These are phyloP conservation scores for Anguilla anguilla DNA, from an alignment of 2,797 vertebrate genomes.

Conservation along the genomic window DNA sequence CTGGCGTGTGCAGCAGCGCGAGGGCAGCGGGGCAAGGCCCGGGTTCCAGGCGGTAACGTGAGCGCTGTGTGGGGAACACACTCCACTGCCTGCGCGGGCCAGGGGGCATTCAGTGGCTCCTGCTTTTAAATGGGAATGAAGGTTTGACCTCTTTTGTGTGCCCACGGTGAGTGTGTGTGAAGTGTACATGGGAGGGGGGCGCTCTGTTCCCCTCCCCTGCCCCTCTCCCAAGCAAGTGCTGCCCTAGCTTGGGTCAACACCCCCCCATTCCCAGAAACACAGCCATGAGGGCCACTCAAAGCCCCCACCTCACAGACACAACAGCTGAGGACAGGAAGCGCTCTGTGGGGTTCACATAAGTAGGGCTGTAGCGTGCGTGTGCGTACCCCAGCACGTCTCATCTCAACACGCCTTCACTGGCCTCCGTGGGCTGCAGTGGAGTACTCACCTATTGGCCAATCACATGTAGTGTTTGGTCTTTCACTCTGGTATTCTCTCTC, in stretches of 20 bases:
- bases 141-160: constrained; percentile 51
- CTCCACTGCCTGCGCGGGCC: constrained; percentile 28
- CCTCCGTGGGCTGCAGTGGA: neutral
- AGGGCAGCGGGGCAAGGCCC: neutral
- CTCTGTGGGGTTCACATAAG: neutral
- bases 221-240: constrained; percentile 14
- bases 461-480: neutral
- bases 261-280: neutral
- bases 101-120: constrained; percentile 38
- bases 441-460: neutral
- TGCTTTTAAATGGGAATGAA: constrained; percentile 38
- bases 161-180: constrained; percentile 53
- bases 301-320: neutral
- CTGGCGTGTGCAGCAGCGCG: neutral
- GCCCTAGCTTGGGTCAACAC: neutral
- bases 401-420: neutral
- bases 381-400: neutral
- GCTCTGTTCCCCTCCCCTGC: constrained; percentile 33
- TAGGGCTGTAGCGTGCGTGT: neutral
- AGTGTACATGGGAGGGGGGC: constrained; percentile 50
- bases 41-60: constrained; percentile 23
- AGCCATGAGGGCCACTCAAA: neutral
- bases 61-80: constrained; percentile 32
- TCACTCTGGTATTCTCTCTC: neutral
- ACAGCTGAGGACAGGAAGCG: neutral